Evolutionary conservation across 2,113 vertebrate species (phyloP).

Genomic region (Potamarius usumacintae): DNA sequence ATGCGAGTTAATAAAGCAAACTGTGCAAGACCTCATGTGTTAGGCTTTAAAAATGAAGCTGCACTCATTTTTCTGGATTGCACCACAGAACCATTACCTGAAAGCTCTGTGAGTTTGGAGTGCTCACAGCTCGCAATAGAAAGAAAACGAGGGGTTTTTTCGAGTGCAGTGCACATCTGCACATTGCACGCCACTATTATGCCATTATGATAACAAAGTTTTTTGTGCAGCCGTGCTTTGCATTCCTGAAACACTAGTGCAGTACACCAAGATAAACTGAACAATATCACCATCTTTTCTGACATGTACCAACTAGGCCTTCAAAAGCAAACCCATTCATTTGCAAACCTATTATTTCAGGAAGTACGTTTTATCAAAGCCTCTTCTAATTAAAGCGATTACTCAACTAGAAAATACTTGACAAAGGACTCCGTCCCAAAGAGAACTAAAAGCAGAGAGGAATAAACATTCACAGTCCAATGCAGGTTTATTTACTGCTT

Average conservation of each 20-base stretch:
- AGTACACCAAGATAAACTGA: not conserved
- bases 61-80: not conserved
- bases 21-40: not conserved
- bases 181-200: not conserved
- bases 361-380: not conserved
- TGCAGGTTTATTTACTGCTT: not conserved
- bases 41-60: not conserved
- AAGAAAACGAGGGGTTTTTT: not conserved
- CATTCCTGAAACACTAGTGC: constrained; percentile 28
- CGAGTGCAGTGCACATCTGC: not conserved
- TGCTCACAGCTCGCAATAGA: not conserved
- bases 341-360: not conserved
- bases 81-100: not conserved
- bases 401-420: not conserved
- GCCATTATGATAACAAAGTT: not conserved
- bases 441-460: not conserved
- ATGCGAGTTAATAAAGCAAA: not conserved
- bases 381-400: constrained; percentile 22
- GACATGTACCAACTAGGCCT: not conserved
- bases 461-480: constrained; percentile 3
- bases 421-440: not conserved
- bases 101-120: not conserved
- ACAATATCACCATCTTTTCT: not conserved
- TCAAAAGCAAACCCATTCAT: not conserved
- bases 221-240: not conserved